These are phyloP conservation scores for Lacerta agilis DNA, from an alignment of 2,797 vertebrate species.

Conservation along the genomic window DNA sequence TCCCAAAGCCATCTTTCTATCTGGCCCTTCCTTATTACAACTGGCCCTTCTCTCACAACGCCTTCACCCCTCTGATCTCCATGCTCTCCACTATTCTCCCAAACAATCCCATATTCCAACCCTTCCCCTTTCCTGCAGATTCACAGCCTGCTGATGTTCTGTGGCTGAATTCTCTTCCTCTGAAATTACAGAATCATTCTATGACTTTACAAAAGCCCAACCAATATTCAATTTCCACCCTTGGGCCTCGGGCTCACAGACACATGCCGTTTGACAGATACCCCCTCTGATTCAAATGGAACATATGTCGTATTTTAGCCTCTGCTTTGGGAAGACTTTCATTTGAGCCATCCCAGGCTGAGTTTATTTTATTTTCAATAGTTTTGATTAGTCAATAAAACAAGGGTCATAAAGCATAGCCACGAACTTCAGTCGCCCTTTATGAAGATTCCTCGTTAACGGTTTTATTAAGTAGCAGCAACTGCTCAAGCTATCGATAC, in stretches of 20 bases:
- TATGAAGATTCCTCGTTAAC: conserved; percentile 40
- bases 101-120: too few species aligned
- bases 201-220: background rate
- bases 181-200: background rate
- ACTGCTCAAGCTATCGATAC: conserved; percentile 60
- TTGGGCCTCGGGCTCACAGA: background rate
- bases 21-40: too few species aligned
- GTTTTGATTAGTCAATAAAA: conserved; percentile 23
- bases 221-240: background rate
- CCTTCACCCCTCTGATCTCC: background rate
- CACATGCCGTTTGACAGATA: background rate
- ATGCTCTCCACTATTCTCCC: too few species aligned
- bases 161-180: background rate
- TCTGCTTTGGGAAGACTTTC: background rate
- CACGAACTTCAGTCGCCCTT: conserved; percentile 43
- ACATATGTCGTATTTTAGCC: background rate
- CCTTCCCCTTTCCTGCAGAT: background rate
- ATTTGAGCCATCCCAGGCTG: background rate
- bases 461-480: conserved; percentile 54
- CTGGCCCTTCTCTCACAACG: too few species aligned
- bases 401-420: conserved; percentile 40
- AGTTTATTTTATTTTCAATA: conserved; percentile 6
- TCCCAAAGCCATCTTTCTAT: too few species aligned
- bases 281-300: background rate
- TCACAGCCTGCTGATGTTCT: background rate